phyloP scores from a whole-genome alignment of 2,113 vertebrate genomes.

The Turdus rufiventris region DNA sequence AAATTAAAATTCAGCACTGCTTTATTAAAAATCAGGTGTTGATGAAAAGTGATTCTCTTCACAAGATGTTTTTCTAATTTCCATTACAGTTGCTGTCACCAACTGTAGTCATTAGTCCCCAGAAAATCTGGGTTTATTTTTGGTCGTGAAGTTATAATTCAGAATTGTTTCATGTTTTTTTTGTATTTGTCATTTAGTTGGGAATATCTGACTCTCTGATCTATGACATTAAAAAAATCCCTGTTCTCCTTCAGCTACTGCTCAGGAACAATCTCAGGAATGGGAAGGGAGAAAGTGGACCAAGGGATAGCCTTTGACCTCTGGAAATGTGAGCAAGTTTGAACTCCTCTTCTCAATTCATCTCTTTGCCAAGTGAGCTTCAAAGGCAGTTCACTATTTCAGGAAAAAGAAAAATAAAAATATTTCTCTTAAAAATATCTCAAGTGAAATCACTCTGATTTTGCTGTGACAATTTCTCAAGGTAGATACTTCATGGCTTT shows the following conservation, averaged over 20 bases:
- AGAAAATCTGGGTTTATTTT: background rate
- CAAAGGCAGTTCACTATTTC: background rate
- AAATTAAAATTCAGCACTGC: conserved; percentile 33
- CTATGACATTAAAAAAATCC: background rate
- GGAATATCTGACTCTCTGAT: background rate
- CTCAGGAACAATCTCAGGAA: background rate
- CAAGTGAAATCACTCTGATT: background rate
- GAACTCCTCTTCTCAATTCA: background rate
- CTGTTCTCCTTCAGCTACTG: background rate
- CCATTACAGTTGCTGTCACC: background rate
- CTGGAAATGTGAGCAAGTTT: background rate
- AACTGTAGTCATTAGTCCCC: background rate
- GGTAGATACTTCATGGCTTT: background rate
- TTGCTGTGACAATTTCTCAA: background rate
- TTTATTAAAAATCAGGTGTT: conserved; percentile 46
- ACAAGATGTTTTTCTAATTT: conserved; percentile 16
- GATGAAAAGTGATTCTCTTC: conserved; percentile 27
- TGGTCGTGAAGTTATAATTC: background rate
- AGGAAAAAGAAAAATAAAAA: background rate
- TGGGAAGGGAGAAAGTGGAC: background rate
- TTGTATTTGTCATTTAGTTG: background rate
- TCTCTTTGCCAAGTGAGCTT: background rate
- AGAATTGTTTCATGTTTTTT: background rate
- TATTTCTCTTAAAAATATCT: background rate
- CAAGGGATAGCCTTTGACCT: background rate